These are phyloP conservation scores for Rhynchotus rufescens DNA, from an alignment of 2,797 vertebrate species.

Conservation along the genomic window DNA sequence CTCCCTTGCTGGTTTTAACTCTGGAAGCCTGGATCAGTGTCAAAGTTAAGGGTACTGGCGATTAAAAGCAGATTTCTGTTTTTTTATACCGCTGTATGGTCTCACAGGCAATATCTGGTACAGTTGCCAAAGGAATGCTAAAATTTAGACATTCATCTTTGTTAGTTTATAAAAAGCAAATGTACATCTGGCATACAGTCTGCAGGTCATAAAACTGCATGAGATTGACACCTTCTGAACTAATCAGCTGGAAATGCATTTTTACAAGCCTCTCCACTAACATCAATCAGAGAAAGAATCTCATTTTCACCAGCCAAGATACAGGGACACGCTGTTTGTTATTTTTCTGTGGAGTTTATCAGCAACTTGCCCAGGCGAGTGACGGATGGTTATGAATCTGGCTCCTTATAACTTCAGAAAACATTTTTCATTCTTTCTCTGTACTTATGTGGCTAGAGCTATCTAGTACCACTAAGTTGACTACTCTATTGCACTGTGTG, in stretches of 20 bases:
- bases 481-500: constrained; percentile 48
- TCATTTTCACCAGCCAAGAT: constrained; percentile 85
- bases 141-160: constrained; percentile 85
- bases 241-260: constrained; percentile 88
- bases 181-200: constrained; percentile 83
- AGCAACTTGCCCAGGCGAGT: constrained; percentile 82
- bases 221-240: constrained; percentile 86
- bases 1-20: background rate
- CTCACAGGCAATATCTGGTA: constrained; percentile 71
- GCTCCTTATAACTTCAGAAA: constrained; percentile 78
- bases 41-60: constrained; percentile 12
- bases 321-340: constrained; percentile 81
- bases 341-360: constrained; percentile 84
- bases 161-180: constrained; percentile 89
- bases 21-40: background rate
- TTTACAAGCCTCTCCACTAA: constrained; percentile 83
- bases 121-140: constrained; percentile 73
- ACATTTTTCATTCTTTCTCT: constrained; percentile 80
- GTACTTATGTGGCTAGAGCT: constrained; percentile 60
- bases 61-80: background rate
- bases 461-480: constrained; percentile 69
- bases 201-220: constrained; percentile 83
- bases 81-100: constrained; percentile 1
- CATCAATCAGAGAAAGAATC: constrained; percentile 86
- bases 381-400: constrained; percentile 85